phyloP scores from a whole-genome alignment of 2,113 vertebrate genomes.

The Chaetops frenatus region DNA sequence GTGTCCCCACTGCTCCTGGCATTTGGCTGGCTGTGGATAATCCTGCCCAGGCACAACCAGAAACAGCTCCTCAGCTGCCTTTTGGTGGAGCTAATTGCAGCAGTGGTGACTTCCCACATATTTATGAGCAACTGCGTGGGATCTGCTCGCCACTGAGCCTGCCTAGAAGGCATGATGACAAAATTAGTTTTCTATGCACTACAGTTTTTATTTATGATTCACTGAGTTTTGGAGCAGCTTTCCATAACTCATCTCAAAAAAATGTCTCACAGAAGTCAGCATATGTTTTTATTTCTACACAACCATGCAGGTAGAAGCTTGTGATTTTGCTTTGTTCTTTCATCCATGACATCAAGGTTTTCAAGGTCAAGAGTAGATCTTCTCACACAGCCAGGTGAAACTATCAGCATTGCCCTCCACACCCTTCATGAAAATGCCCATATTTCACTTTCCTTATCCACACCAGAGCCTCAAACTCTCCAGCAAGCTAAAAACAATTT shows the following conservation, averaged over 20 bases:
- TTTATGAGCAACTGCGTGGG: not conserved
- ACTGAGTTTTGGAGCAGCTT: not conserved
- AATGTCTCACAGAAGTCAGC: not conserved
- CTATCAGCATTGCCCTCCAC: not conserved
- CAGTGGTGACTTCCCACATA: not conserved
- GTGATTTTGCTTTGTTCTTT: not conserved
- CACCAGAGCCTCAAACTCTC: not conserved
- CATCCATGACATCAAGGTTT: not conserved
- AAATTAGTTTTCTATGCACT: not conserved
- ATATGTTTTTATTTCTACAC: not conserved
- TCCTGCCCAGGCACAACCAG: not conserved
- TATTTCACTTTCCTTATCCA: not conserved
- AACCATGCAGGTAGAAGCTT: not conserved
- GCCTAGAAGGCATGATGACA: not conserved
- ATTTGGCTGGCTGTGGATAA: not conserved
- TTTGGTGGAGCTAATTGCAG: not conserved
- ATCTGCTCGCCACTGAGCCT: not conserved
- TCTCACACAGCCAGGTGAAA: not conserved
- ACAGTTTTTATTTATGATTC: not conserved
- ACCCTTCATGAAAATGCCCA: not conserved
- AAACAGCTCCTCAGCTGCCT: not conserved
- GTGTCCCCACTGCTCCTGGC: not conserved
- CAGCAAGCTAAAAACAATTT: not conserved
- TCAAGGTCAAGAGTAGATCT: not conserved
- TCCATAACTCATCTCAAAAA: not conserved